Percentiles rank a stretch among this genome's conserved stretches.
phyloP scores from a whole-genome alignment of 2,797 vertebrate species.

The Nannoperca obscura region DNA sequence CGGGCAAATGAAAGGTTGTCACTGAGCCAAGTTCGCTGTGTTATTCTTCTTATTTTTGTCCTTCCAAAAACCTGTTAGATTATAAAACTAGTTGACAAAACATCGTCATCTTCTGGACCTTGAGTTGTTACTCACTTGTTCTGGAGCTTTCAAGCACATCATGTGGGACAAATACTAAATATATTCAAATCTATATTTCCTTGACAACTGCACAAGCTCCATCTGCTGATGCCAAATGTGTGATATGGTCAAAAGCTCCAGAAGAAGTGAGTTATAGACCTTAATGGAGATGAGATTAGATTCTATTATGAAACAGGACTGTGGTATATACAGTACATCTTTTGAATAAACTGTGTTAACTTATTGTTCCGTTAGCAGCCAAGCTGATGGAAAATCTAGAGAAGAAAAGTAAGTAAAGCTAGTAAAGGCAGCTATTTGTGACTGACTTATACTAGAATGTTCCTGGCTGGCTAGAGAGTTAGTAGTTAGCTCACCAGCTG shows the following conservation, averaged over 20 bases:
- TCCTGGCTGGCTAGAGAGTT: neutral
- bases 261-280: neutral
- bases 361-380: neutral
- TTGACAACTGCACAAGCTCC: neutral
- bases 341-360: neutral
- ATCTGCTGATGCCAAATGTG: neutral
- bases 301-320: too few relatives aligned
- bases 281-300: too few relatives aligned
- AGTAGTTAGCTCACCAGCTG: neutral
- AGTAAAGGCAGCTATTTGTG: neutral
- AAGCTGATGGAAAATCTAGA: neutral
- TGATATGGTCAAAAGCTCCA: neutral
- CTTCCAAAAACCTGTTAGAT: conserved; percentile 8
- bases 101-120: too few relatives aligned
- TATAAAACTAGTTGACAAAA: conserved; percentile 1
- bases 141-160: neutral
- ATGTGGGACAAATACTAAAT: neutral
- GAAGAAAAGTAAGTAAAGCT: neutral
- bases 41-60: conserved; percentile 17
- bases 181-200: neutral
- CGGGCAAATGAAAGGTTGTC: conserved; percentile 41
- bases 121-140: neutral
- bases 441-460: neutral
- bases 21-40: conserved; percentile 2
- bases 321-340: neutral